Base-by-base conservation (phyloP, 2,888 invertebrate genomes). In the Eudasyphora cyanicolor region DNA sequence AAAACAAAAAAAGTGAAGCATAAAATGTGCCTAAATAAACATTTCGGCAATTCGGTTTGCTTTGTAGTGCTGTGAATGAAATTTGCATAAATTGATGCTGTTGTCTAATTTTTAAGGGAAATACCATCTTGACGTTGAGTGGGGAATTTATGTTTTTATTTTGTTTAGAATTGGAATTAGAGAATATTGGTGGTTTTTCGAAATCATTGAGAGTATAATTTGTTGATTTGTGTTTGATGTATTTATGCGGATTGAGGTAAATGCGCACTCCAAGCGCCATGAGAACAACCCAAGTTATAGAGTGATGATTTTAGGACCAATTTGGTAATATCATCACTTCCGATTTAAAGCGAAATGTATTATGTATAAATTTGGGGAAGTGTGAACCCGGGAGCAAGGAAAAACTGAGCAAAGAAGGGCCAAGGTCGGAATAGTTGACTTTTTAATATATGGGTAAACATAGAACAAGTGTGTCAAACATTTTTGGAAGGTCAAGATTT, bases 21-120 rank as follows among this genome's bases (percentile, higher is more conserved):
- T 6, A 2, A 49, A 14, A 17, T 12, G 45, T 0, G n/a, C n/a
- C n/a, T 19, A 35, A 60, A 29, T 62, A 62, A 24, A 42, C 5
- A 62, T 62, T 62, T 62, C 35, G 19, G 8, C 38, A n/a, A n/a
- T 38, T 67, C 60, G 60, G 67, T 24, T 67, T 38, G 42, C 42
- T 42, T 67, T 67, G 38, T 62, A 14, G 27, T 19, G 60, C 14
- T 29, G 35, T 64, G 38, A 67, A 67, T 38, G 12, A 67, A 67
- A 67, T 67, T 67, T 42, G 12, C 42, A 67, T 67, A 35, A 67
- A 67, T 67, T 57, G 24, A 24, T 67, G 21, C 0, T 60, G 21
- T 21, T 21, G 1, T 60, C 27, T 14, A 5, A 0, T 49, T 12
- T 17, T 29, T 17, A 10, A n/a, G 8, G 60, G 54, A 57, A 27